Conservation (phyloP, 2,888 invertebrate genomes). For the Cerceris rybyensis region DNA sequence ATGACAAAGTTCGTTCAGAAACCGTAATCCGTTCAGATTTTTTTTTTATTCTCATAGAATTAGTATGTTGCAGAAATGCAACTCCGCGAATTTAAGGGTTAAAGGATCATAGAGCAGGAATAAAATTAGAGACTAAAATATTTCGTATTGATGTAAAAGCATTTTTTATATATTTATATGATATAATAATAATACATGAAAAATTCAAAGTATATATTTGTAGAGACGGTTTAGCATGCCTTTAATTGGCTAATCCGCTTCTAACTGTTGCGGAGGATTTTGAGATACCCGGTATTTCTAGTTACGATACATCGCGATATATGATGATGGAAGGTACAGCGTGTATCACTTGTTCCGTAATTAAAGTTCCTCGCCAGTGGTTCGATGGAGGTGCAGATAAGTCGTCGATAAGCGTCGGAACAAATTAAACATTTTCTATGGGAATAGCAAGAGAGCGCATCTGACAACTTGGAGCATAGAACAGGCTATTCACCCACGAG, state of each 20-base stretch:
- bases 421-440: conserved; percentile 61
- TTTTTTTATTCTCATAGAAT: no score
- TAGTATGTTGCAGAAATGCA: no score
- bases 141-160: no score
- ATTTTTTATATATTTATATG: no score
- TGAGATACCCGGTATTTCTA: conserved; percentile 36
- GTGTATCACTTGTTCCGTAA: conserved; percentile 65
- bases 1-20: no score
- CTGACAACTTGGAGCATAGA: neutral
- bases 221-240: no score
- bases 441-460: neutral
- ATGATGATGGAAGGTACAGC: conserved; percentile 54
- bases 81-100: no score
- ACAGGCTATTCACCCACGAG: conserved; percentile 17
- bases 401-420: conserved; percentile 58
- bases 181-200: no score
- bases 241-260: neutral
- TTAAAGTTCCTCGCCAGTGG: conserved; percentile 65
- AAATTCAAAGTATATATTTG: no score
- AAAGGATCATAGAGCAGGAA: no score
- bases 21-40: no score
- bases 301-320: conserved; percentile 31
- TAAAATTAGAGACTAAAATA: no score
- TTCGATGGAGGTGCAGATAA: conserved; percentile 66
- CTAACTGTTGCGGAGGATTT: conserved; percentile 3